These are phyloP conservation scores for Rugalucina vietnamica DNA, from an alignment of 2,888 invertebrate species.

Conservation along the genomic window DNA sequence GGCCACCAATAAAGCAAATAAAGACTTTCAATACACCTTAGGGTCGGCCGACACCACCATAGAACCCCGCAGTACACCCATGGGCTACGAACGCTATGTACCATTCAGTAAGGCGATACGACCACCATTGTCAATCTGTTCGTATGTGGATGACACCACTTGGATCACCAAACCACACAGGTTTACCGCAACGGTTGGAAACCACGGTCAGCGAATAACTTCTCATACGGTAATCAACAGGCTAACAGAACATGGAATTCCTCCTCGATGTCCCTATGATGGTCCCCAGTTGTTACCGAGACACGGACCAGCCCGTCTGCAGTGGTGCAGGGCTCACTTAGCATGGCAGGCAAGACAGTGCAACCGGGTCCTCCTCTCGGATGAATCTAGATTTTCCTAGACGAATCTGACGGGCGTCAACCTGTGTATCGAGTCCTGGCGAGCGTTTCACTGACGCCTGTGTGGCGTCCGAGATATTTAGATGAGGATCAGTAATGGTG, in stretches of 20 bases:
- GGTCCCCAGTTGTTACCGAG: background rate
- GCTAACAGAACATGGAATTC: background rate
- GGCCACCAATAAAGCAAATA: too few relatives aligned
- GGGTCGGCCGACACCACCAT: too few relatives aligned
- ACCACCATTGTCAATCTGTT: too few relatives aligned
- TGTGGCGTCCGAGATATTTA: constrained; percentile 15
- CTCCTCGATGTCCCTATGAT: constrained; percentile 11
- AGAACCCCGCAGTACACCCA: too few relatives aligned
- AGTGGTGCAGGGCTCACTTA: background rate
- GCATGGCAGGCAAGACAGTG: constrained; percentile 5
- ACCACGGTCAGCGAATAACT: constrained; percentile 2
- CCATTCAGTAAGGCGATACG: too few relatives aligned
- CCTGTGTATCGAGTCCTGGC: constrained; percentile 23
- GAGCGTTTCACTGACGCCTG: constrained; percentile 33
- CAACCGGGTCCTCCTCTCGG: constrained; percentile 31
- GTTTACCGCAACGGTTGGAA: too few relatives aligned
- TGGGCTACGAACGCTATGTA: too few relatives aligned
- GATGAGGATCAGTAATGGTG: too few relatives aligned
- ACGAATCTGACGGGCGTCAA: constrained; percentile 17
- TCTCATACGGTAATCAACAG: constrained; percentile 21
- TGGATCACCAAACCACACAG: too few relatives aligned
- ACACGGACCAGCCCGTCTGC: background rate
- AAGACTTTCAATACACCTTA: too few relatives aligned
- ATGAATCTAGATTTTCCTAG: constrained; percentile 27
- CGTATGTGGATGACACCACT: too few relatives aligned